phyloP scores from a whole-genome alignment of 2,113 vertebrate genomes.

The Sprattus sprattus region DNA sequence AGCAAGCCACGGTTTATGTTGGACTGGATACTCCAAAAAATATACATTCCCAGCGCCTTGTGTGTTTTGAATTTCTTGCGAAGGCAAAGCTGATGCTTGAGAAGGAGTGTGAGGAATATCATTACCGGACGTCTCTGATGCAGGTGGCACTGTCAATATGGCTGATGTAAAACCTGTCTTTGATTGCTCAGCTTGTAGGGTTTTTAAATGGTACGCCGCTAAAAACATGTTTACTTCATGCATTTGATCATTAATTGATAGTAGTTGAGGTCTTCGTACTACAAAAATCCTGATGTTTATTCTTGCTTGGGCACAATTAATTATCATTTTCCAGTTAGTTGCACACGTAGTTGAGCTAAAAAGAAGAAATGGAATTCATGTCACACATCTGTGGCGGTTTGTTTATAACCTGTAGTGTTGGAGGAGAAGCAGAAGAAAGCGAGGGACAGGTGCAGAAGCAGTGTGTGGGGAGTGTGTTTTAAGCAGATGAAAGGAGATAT shows the following conservation, averaged over 20 bases:
- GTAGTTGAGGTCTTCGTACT: not conserved
- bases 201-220: not conserved
- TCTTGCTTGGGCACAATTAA: conserved; percentile 5
- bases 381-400: not conserved
- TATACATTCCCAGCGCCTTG: not conserved
- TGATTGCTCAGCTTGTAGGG: not conserved
- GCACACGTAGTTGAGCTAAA: not conserved
- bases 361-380: not conserved
- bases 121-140: not conserved
- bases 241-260: not conserved
- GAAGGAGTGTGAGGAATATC: not conserved
- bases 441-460: not conserved
- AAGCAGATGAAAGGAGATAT: not conserved
- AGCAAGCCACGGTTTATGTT: conserved; percentile 24
- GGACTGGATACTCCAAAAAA: not conserved
- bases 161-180: not conserved
- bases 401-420: not conserved
- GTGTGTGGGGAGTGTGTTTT: not conserved
- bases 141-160: not conserved
- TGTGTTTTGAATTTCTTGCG: not conserved
- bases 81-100: not conserved
- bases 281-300: not conserved
- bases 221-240: not conserved
- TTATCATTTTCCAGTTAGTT: not conserved
- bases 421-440: not conserved